Evolutionary conservation across 1,140 invertebrate species (phyloP).

Genomic region (Asbolus verrucosus): DNA sequence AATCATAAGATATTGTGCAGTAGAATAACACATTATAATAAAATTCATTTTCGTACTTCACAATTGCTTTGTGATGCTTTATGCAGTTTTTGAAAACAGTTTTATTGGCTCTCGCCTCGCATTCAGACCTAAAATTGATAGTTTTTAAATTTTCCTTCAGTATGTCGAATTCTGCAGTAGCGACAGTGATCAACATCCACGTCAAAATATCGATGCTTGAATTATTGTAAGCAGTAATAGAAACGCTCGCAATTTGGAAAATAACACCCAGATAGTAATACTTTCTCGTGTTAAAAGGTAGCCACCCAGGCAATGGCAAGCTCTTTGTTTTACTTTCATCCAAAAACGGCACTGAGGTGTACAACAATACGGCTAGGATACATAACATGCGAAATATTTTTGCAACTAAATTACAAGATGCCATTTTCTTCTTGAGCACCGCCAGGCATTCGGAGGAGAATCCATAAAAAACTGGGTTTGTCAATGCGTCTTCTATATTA

Average conservation of each 20-base stretch:
- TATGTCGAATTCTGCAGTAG: constrained; percentile 49
- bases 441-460: background rate
- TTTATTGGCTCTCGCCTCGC: background rate
- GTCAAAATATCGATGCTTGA: constrained; percentile 41
- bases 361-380: constrained; percentile 5
- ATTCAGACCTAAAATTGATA: constrained; percentile 8
- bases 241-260: constrained; percentile 36
- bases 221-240: constrained; percentile 44
- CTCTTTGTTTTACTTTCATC: constrained; percentile 15
- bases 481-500: constrained; percentile 18
- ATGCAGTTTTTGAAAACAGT: constrained; percentile 39
- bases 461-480: background rate
- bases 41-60: constrained; percentile 45
- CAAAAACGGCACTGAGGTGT: constrained; percentile 35
- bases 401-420: background rate
- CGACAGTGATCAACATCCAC: constrained; percentile 32
- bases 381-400: constrained; percentile 39
- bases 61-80: constrained; percentile 47
- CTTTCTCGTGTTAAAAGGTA: constrained; percentile 32
- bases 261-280: constrained; percentile 28
- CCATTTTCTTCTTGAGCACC: background rate
- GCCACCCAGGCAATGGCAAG: constrained; percentile 45
- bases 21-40: no score
- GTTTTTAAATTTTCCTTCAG: constrained; percentile 48
- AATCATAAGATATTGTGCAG: constrained; percentile 11